Evolutionary conservation across 2,113 vertebrate species (phyloP).

Genomic region (Neofelis nebulosa): DNA sequence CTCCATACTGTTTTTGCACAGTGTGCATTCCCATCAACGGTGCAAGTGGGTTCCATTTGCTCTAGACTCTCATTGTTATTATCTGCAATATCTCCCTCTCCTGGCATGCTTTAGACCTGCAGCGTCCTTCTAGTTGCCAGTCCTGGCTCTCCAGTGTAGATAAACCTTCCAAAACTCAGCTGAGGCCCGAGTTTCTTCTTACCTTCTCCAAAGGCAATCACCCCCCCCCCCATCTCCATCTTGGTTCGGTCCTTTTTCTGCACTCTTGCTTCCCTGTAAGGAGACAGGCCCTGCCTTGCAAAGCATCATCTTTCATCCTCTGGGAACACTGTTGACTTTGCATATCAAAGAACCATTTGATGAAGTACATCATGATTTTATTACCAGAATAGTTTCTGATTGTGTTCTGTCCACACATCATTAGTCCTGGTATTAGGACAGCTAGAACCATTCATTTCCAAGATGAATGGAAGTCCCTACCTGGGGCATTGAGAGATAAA

Average conservation of each 20-base stretch:
- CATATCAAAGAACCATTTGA: background rate
- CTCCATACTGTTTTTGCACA: background rate
- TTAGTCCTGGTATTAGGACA: conserved; percentile 1
- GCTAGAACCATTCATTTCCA: conserved; percentile 29
- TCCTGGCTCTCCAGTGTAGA: background rate
- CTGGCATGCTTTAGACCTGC: fast-evolving
- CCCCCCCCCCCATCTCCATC: background rate
- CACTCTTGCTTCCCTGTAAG: background rate
- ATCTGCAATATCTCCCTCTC: background rate
- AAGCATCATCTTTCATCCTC: background rate
- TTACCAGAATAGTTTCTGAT: conserved; percentile 5
- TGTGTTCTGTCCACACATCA: conserved; percentile 43
- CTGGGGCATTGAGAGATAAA: background rate
- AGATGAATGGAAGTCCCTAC: conserved; percentile 49
- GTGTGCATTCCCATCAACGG: background rate
- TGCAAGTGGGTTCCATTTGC: background rate
- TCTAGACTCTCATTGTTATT: fast-evolving
- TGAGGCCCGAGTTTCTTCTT: background rate
- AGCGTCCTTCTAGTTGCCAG: background rate
- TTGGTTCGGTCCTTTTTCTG: background rate
- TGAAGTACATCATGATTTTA: background rate
- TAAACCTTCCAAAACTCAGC: background rate
- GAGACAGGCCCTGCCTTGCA: background rate
- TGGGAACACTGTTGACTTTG: background rate
- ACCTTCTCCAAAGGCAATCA: background rate